Evolutionary conservation across 2,113 vertebrate genomes (phyloP).

Genomic region (Etheostoma cragini): DNA sequence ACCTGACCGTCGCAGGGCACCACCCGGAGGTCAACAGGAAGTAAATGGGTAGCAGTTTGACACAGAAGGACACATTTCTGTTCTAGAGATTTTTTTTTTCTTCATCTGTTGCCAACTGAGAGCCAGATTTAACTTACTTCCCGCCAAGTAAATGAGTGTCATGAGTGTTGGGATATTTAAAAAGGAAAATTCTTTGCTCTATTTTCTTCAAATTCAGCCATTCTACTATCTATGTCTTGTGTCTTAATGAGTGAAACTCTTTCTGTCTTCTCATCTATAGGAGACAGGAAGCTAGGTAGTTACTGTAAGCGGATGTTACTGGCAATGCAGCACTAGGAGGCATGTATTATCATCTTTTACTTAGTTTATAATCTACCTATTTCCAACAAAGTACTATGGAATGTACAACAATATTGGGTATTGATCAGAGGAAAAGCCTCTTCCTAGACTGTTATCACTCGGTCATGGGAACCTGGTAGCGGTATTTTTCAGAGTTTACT

Average conservation of each 20-base stretch:
- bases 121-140: constrained; percentile 51
- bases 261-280: constrained; percentile 1
- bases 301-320: neutral
- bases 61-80: constrained; percentile 46
- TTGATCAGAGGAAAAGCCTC: neutral
- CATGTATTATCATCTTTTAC: neutral
- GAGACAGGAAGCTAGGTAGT: too few species aligned
- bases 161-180: constrained; percentile 43
- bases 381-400: neutral
- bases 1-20: constrained; percentile 60
- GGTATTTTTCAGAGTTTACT: neutral
- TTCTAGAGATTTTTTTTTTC: constrained; percentile 13
- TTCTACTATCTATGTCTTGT: constrained; percentile 22
- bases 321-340: neutral
- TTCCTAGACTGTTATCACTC: neutral
- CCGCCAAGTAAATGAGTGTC: constrained; percentile 51
- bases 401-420: neutral
- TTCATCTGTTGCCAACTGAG: constrained; percentile 25
- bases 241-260: constrained; percentile 5
- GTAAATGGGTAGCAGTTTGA: constrained; percentile 45
- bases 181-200: constrained; percentile 46
- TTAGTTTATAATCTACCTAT: neutral
- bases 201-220: constrained; percentile 34
- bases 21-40: constrained; percentile 79
- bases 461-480: neutral